These are phyloP conservation scores for Zaprionus davidi DNA, from an alignment of 1,140 invertebrate species.

Conservation along the genomic window DNA sequence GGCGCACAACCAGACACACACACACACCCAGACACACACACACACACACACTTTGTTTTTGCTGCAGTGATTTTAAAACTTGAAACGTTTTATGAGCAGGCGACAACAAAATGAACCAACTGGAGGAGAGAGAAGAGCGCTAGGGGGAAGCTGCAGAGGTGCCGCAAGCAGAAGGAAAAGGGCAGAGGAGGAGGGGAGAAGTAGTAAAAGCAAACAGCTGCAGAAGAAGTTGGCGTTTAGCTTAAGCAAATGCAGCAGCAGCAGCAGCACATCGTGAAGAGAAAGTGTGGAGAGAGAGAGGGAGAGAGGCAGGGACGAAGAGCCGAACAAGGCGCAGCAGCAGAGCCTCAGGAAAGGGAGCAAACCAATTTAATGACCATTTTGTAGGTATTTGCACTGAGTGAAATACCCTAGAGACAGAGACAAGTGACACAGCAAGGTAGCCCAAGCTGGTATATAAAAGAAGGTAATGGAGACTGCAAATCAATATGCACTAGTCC, in stretches of 20 bases:
- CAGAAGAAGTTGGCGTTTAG: slow-evolving; percentile 65
- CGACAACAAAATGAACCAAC: slow-evolving; percentile 21
- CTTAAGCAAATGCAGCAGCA: slow-evolving; percentile 70
- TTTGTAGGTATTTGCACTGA: slow-evolving; percentile 51
- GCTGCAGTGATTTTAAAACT: slow-evolving; percentile 71
- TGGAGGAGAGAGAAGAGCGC: not conserved
- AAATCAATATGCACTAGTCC: not conserved
- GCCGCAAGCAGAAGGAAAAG: not conserved
- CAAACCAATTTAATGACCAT: slow-evolving; percentile 68
- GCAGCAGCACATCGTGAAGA: slow-evolving; percentile 4
- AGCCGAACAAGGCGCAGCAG: not conserved
- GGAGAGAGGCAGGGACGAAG: not conserved
- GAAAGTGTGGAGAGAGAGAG: not conserved
- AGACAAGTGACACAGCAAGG: not conserved
- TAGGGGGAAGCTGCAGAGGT: slow-evolving; percentile 1
- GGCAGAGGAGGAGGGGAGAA: not conserved
- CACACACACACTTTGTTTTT: slow-evolving; percentile 58
- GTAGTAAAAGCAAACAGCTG: slow-evolving; percentile 68
- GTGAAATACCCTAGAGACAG: slow-evolving; percentile 14
- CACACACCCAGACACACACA: slow-evolving; percentile 3
- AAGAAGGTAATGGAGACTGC: not conserved
- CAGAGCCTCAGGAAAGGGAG: slow-evolving; percentile 19
- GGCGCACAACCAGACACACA: slow-evolving; percentile 34
- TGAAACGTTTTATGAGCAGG: slow-evolving; percentile 52
- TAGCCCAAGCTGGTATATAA: not conserved